Evolutionary conservation across 2,113 vertebrate species (phyloP), one percentile per base, ranked within the genome.

Genomic region (Pygoscelis antarcticus): DNA sequence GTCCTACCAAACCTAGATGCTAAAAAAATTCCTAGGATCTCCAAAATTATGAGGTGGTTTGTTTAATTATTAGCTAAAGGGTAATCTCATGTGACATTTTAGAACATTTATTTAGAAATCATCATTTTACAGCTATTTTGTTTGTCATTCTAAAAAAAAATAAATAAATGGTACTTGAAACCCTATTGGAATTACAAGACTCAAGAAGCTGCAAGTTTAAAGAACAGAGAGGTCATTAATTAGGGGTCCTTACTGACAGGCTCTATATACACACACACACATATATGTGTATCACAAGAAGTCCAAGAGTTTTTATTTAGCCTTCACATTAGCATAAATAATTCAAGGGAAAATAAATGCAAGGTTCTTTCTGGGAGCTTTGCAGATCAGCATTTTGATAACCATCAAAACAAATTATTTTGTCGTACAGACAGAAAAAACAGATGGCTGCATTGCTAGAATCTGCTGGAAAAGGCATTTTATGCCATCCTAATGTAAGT

Each of bases 301-400:
- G 10, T 66, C 36, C 5, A 27, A 64, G 51, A 44, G 16, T 27
- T 79, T 83, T 83, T 52, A 46, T 87, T 91, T 94, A 90, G n/a
- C n/a, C 34, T 78, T 93, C 26, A 52, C 10, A 40, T 88, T 78
- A 66, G 34, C 71, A 91, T 69, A 95, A 91, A 32, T 75, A 71
- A 90, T 83, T 93, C 49, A 85, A 74, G 12, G 62, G 40, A 66
- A 55, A 96, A 97, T 72, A 96, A 96, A 94, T 47, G 20, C 19
- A 58, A 29, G 66, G 78, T 83, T 97, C 68, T 83, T 7, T 88
- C 76, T 27, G 49, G 52, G 80, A 96, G 69, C 68, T 93, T 64
- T 96, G 71, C 90, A 51, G 58, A 72, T 96, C 87, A 93, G 90
- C 81, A 46, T 95, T 97, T 97, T 94, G 60, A 92, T 93, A 81